These are phyloP conservation scores for Sogatella furcifera DNA, from an alignment of 1,140 invertebrate species.

Conservation along the genomic window DNA sequence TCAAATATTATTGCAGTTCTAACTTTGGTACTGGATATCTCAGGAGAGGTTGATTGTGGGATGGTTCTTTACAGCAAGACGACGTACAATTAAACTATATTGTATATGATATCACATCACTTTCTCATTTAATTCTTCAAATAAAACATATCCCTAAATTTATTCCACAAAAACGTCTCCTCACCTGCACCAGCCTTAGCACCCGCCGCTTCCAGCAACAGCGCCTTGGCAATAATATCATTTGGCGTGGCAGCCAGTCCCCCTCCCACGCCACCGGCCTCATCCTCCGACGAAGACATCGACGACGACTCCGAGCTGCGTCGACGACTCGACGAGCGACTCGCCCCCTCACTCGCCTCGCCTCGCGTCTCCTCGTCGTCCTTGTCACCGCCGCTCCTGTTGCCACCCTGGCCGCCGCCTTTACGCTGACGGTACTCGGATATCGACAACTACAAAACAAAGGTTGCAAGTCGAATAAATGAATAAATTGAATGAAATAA, in stretches of 20 bases:
- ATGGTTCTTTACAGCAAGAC: too few species aligned
- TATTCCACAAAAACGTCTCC: too few species aligned
- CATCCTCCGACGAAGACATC: conserved; percentile 9
- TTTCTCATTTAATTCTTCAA: too few species aligned
- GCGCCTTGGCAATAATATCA: conserved; percentile 17
- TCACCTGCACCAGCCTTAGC: background rate
- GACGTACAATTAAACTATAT: too few species aligned
- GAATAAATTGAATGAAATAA: too few species aligned
- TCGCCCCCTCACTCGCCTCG: background rate
- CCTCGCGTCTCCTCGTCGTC: background rate
- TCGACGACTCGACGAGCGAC: background rate
- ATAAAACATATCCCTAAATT: background rate
- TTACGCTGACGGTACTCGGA: conserved; percentile 58
- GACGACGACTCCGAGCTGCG: conserved; percentile 6
- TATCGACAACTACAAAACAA: conserved; percentile 48
- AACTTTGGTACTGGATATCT: too few species aligned
- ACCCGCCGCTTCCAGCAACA: conserved; percentile 13
- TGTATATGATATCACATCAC: too few species aligned
- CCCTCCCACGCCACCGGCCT: background rate
- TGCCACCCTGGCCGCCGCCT: conserved; percentile 29
- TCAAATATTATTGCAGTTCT: too few species aligned
- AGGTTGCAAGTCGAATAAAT: too few species aligned
- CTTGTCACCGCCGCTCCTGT: background rate
- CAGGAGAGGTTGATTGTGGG: too few species aligned
- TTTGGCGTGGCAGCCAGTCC: background rate